Evolutionary conservation across 2,113 vertebrate genomes (phyloP).

Genomic region (Sebastes fasciatus): DNA sequence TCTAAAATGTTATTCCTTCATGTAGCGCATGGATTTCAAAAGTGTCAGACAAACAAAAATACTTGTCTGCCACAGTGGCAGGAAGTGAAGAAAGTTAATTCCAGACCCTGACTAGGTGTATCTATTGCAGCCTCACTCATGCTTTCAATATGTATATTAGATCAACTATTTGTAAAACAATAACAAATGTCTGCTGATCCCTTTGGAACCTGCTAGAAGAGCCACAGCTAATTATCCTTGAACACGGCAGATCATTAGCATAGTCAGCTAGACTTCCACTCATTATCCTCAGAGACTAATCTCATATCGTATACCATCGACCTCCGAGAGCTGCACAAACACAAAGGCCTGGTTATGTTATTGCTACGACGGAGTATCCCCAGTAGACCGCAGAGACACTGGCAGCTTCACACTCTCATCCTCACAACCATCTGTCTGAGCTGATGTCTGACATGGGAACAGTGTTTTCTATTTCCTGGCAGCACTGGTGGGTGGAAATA

Average conservation of each 20-base stretch:
- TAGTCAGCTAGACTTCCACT: slow-evolving; percentile 23
- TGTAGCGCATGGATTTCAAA: no score
- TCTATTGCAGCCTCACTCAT: background rate
- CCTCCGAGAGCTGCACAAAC: slow-evolving; percentile 21
- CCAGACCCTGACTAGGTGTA: no score
- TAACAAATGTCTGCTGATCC: slow-evolving; percentile 53
- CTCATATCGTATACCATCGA: slow-evolving; percentile 41
- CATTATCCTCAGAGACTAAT: slow-evolving; percentile 52
- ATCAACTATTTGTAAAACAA: slow-evolving; percentile 44
- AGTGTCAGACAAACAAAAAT: no score
- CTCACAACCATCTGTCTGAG: slow-evolving; percentile 34
- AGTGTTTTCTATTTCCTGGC: slow-evolving; percentile 11
- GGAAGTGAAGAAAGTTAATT: no score
- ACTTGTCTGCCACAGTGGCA: no score
- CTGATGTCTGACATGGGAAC: slow-evolving; percentile 45
- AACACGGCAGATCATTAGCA: slow-evolving; percentile 54
- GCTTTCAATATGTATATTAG: background rate
- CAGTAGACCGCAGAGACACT: slow-evolving; percentile 26
- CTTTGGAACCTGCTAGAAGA: slow-evolving; percentile 24
- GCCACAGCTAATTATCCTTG: slow-evolving; percentile 61
- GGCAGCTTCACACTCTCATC: slow-evolving; percentile 14
- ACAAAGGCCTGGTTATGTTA: slow-evolving; percentile 17
- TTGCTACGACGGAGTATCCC: slow-evolving; percentile 25
- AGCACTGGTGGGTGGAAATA: slow-evolving; percentile 12
- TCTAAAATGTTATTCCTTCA: no score